phyloP scores from a whole-genome alignment of 2,797 vertebrate species.

The Melopsittacus undulatus region DNA sequence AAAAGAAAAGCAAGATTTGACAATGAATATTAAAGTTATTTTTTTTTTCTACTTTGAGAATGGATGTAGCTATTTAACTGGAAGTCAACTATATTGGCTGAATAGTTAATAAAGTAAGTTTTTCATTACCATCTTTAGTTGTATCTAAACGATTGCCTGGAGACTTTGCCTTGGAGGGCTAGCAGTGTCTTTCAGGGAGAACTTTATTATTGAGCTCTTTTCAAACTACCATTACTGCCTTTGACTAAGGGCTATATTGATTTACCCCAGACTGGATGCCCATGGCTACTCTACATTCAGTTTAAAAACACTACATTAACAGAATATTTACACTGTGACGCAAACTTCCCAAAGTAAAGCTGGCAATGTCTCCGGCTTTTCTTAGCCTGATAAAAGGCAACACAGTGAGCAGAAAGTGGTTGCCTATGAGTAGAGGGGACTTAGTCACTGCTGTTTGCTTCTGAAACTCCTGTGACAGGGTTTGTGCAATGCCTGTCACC shows the following conservation, averaged over 20 bases:
- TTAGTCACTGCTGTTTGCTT: fast-evolving
- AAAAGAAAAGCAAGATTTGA: background rate
- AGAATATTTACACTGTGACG: background rate
- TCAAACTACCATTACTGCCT: background rate
- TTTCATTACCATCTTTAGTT: background rate
- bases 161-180: background rate
- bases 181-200: background rate
- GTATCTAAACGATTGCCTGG: background rate
- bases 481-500: background rate
- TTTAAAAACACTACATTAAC: background rate
- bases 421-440: fast-evolving
- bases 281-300: background rate
- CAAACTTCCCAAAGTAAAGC: background rate
- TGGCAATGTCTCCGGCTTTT: background rate
- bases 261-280: background rate
- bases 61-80: background rate
- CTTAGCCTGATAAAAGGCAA: background rate
- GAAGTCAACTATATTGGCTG: background rate
- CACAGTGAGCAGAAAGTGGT: fast-evolving
- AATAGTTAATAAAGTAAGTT: slow-evolving; percentile 1
- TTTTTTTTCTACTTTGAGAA: background rate
- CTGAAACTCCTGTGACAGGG: background rate
- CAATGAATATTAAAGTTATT: background rate
- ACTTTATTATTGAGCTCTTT: slow-evolving; percentile 10
- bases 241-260: background rate